phyloP scores from a whole-genome alignment of 2,113 vertebrate species.

The Neotoma lepida region DNA sequence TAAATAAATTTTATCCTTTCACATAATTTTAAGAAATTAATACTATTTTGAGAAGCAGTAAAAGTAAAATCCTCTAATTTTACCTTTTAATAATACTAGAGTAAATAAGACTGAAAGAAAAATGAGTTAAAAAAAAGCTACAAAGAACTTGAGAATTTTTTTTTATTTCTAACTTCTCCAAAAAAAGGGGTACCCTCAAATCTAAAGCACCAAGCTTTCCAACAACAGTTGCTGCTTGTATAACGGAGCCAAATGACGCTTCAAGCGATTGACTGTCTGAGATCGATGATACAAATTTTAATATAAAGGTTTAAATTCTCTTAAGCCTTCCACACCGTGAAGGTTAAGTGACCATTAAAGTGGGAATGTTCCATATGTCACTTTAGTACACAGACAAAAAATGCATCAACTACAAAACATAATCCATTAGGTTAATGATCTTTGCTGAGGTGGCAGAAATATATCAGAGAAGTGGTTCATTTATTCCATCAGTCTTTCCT shows the following conservation, averaged over 20 bases:
- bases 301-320: constrained; percentile 74
- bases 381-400: constrained; percentile 63
- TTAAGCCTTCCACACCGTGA: constrained; percentile 70
- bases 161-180: background rate
- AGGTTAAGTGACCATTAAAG: constrained; percentile 75
- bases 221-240: background rate
- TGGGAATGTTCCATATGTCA: constrained; percentile 60
- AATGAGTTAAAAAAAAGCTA: background rate
- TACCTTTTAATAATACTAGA: background rate
- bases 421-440: constrained; percentile 78
- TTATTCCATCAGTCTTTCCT: constrained; percentile 59
- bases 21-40: background rate
- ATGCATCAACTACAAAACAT: constrained; percentile 63
- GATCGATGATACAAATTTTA: constrained; percentile 58
- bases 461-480: constrained; percentile 59
- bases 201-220: background rate
- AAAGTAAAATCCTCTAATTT: background rate
- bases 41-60: background rate
- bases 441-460: constrained; percentile 68
- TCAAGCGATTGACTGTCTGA: constrained; percentile 48
- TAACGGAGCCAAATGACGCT: background rate
- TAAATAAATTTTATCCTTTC: background rate
- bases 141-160: background rate
- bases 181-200: background rate
- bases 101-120: background rate